Evolutionary conservation across 2,113 vertebrate species (phyloP), one percentile per base, ranked within the genome.

Genomic region (Ptilorrhoa leucosticta): DNA sequence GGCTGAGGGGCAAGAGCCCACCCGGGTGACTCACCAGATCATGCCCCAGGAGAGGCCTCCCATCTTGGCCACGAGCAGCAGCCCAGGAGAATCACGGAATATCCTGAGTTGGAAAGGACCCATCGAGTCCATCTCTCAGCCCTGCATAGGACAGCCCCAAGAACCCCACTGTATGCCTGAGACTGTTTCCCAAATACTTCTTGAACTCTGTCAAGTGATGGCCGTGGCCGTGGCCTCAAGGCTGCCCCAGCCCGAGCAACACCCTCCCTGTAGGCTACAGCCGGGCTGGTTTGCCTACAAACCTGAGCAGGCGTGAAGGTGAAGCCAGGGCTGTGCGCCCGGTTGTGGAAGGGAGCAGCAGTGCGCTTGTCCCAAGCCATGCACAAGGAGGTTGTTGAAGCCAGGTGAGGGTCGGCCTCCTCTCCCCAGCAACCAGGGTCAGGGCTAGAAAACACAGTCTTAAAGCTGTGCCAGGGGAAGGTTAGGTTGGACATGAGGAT

Each of bases 311-410:
- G 56, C 0, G 1, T 3, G 42, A 61, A n/a, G 10, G 24, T 13
- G 78, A 71, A 27, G 71, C 56, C 44, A 7, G 66, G 45, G 51
- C 28, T 0, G 0, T 1, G 44, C 33, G 48, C 28, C 17, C 1
- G 2, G 50, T 45, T 8, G 45, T 2, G 3, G 78, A 37, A 65
- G 33, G 23, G 48, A 70, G 40, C 5, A 0, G 47, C 3, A 6
- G 0, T 15, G 53, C 26, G 26, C 15, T 33, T 50, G 22, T 17
- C 48, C 60, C 1, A 1, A 7, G 26, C 54, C 1, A 0, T 4
- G 19, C 6, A 3, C 14, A n/a, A 53, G 39, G 39, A 53, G 24
- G 26, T 9, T 9, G 5, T 17, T 39, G 53, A 21, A 39, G n/a
- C 53, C 61, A 53, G 19, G 33, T 17, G 33, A 56, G 60, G 19